Base-by-base conservation (phyloP, 2,797 vertebrate species). In the Sparus aurata region DNA sequence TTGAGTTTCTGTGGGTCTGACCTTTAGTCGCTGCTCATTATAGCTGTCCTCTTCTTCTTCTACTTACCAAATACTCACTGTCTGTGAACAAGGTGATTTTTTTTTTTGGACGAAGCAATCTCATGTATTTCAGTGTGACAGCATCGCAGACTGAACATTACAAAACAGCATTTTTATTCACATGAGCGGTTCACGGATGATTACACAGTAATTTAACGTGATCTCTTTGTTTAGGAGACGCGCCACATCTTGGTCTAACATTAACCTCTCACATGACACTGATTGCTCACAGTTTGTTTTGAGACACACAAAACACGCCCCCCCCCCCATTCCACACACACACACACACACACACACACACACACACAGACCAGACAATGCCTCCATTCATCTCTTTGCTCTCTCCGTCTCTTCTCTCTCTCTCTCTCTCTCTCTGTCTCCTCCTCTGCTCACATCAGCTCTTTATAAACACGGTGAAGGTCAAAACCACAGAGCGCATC, bases 231-330 rank as follows among this genome's bases (percentile, higher is more conserved):
- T 75, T 2, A 55, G 11, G 9, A 41, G 73, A 69, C 0, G 30
- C 2, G 7, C 27, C 68, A 34, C 25, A 52, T 86, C 57, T 62
- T 43, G 22, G 74, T 80, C 65, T 47, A 73, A 66, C 62, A 45
- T 88, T 88, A 85, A 88, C 84, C 58, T 69, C 77, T 83, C 70
- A 79, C 59, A 68, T 84, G 83, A 68, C 52, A 69, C 50, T 20
- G 81, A 86, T 76, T 70, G 73, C 80, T 77, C 77, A 64, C 77
- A 47, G 86, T 85, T 92, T 87, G 79, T 80, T 87, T 87, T 83
- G 64, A 74, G 72, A 75, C 67, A 30, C 82, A 73, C 62, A 55
- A 22, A 78, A 50, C 55, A 61, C 65, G 0, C 50, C 25, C n/a
- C n/a, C n/a, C n/a, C n/a, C n/a, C n/a, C n/a, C n/a, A n/a, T n/a